Percentiles rank a stretch among this genome's conserved stretches.
phyloP scores from a whole-genome alignment of 2,888 invertebrate species.

The Beris morrisii region DNA sequence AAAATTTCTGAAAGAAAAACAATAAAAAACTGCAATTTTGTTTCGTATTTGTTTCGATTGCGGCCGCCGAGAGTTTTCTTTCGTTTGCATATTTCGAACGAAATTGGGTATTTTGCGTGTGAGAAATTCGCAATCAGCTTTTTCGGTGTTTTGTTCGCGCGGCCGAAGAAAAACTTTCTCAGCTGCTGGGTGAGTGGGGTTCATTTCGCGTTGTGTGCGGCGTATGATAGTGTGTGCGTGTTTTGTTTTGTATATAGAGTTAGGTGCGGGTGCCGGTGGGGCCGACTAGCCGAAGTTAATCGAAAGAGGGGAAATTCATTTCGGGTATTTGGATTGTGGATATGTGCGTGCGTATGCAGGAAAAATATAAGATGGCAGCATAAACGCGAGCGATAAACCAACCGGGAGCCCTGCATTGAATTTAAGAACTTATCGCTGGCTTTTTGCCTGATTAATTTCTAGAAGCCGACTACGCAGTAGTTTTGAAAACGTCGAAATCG shows the following conservation, averaged over 20 bases:
- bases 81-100: too few relatives aligned
- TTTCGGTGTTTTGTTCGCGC: too few relatives aligned
- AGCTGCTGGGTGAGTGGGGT: too few relatives aligned
- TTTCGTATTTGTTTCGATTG: too few relatives aligned
- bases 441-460: constrained; percentile 9
- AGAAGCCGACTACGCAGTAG: constrained; percentile 2
- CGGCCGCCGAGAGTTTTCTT: too few relatives aligned
- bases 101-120: too few relatives aligned
- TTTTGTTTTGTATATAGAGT: background rate
- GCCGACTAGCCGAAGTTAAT: background rate
- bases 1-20: too few relatives aligned
- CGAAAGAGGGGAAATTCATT: too few relatives aligned
- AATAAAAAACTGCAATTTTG: too few relatives aligned
- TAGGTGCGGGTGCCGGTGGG: background rate
- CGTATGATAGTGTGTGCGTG: background rate
- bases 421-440: background rate
- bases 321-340: constrained; percentile 10
- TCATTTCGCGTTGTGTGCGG: too few relatives aligned
- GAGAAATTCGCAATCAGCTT: too few relatives aligned
- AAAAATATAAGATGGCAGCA: constrained; percentile 36
- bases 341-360: constrained; percentile 24
- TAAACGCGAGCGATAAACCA: constrained; percentile 6
- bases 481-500: background rate
- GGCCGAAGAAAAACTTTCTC: too few relatives aligned
- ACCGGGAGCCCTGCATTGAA: constrained; percentile 1